phyloP scores from a whole-genome alignment of 1,140 invertebrate species.

The Drosophila auraria region DNA sequence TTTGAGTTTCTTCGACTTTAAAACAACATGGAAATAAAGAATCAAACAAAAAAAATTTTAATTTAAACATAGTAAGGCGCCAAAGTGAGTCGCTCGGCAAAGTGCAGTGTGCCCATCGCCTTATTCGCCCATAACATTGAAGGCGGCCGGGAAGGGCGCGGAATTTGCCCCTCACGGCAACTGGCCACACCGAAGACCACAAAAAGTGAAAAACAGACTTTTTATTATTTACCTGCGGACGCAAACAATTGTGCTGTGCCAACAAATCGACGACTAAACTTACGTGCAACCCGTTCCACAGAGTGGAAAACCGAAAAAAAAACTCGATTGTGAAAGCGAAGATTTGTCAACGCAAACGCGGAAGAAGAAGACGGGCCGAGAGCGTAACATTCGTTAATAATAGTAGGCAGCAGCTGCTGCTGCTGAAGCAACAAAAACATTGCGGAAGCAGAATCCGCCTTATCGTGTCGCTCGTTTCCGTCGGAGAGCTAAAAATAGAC shows the following conservation, averaged over 20 bases:
- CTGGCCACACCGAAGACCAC: constrained; percentile 8
- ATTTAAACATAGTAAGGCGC: no score
- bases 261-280: background rate
- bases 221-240: constrained; percentile 16
- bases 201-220: constrained; percentile 38
- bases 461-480: constrained; percentile 43
- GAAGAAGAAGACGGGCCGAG: constrained; percentile 29
- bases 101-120: no score
- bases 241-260: constrained; percentile 20
- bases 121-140: no score
- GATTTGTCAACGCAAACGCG: constrained; percentile 46
- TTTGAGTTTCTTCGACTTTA: no score
- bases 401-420: constrained; percentile 23
- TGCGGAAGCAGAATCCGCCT: constrained; percentile 49
- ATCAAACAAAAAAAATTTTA: no score
- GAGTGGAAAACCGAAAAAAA: constrained; percentile 5
- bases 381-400: constrained; percentile 47
- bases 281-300: background rate
- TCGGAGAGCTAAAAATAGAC: constrained; percentile 45
- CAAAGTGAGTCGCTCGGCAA: no score
- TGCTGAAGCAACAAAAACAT: constrained; percentile 37
- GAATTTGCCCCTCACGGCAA: background rate
- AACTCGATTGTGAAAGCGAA: constrained; percentile 44
- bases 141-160: no score
- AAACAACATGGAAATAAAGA: no score